Evolutionary conservation across 2,797 vertebrate genomes (phyloP), one percentile per base, ranked within the genome.

Genomic region (Tolypeutes matacus): DNA sequence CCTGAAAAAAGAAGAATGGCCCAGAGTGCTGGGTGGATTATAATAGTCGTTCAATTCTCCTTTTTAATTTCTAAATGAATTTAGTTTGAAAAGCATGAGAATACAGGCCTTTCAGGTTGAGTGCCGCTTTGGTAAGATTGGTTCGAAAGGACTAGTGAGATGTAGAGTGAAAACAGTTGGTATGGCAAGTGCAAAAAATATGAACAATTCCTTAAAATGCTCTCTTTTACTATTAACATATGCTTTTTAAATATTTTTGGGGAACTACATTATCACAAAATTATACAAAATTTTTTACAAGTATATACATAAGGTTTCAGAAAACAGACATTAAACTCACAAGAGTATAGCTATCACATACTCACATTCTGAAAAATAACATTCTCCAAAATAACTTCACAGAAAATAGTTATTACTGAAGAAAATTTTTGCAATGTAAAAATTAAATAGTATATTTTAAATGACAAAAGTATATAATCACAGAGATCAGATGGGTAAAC

Each of bases 251-350:
- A 99, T 97, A 98, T 98, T 98, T 98, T 98, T 98, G 98, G 98
- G 99, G 99, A 99, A 98, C 96, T 98, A 98, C 98, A 98, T 99
- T 98, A 97, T 99, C 99, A 99, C 99, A 99, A 99, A 97, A 99
- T 99, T 99, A 99, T 99, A 99, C 99, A 99, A 99, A 99, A 99
- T 98, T 99, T 56, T 99, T 98, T 99, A 99, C 98, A 99, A 98
- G 99, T 99, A 99, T 99, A 98, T 99, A 99, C 99, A 99, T 98
- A 98, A 27, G 94, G 92, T 98, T 98, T 98, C 98, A 98, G 98
- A 99, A 99, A 99, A 99, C 99, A 99, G 98, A 46, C 46, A 39
- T 39, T 39, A 96, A 98, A 98, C 93, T 97, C 87, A 98, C 98
- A 98, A 98, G 98, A 98, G 98, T 97, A 96, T 73, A 96, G 85